Evolutionary conservation across 2,888 invertebrate species (phyloP).

Genomic region (Unio pictorum): DNA sequence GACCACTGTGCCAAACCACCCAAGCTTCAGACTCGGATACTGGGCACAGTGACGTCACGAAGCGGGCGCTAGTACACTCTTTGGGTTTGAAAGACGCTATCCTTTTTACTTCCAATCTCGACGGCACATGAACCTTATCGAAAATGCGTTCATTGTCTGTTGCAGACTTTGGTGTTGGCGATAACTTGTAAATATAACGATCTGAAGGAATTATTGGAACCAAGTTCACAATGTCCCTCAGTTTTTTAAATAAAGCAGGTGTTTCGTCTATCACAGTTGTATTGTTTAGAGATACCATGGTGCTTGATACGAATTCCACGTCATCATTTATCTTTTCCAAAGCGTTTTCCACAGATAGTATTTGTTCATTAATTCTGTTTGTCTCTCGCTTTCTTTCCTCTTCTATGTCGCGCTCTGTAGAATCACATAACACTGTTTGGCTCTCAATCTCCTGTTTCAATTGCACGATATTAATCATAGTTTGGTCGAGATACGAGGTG

Average conservation of each 20-base stretch:
- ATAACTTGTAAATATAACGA: conserved; percentile 1
- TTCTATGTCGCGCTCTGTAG: neutral
- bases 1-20: conserved; percentile 5
- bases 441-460: neutral
- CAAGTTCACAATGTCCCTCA: neutral
- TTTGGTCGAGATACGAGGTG: no score
- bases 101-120: conserved; percentile 3
- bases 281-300: neutral
- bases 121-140: neutral
- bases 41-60: conserved; percentile 2
- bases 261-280: neutral
- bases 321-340: no score
- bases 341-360: neutral
- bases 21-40: neutral
- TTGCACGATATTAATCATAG: no score
- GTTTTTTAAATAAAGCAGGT: neutral
- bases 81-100: conserved; percentile 1
- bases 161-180: neutral
- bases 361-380: neutral
- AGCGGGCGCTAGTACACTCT: conserved; percentile 1
- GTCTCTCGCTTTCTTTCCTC: neutral
- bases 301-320: no score
- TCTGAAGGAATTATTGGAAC: neutral
- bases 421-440: neutral
- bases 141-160: no score